phyloP scores from a whole-genome alignment of 2,888 invertebrate genomes.

The Sthenelais limicola region DNA sequence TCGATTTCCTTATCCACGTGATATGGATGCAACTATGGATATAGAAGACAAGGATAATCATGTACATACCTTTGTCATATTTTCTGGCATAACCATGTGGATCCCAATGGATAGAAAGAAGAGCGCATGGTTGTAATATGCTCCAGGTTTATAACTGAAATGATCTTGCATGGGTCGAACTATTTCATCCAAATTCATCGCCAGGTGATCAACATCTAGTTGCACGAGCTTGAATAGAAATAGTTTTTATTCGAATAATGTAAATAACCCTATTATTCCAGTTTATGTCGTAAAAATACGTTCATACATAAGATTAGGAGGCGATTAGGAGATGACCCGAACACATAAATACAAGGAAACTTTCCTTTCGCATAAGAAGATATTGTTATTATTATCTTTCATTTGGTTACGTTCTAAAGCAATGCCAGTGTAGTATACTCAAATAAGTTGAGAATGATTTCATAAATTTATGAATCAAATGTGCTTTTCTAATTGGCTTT shows the following conservation, averaged over 20 bases:
- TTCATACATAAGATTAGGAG: too few species aligned
- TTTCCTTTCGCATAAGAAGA: too few species aligned
- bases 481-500: too few species aligned
- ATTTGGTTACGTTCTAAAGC: conserved; percentile 21
- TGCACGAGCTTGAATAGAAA: conserved; percentile 74
- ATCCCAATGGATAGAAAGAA: conserved; percentile 85
- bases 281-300: too few species aligned
- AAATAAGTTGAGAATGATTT: neutral
- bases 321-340: neutral
- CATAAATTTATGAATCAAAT: neutral
- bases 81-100: conserved; percentile 78
- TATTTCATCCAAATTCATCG: conserved; percentile 77
- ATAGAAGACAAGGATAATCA: neutral
- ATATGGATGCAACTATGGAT: too few species aligned
- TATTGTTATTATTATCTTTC: neutral
- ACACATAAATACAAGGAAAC: too few species aligned
- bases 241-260: neutral
- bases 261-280: neutral
- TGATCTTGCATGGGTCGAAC: conserved; percentile 80
- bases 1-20: too few species aligned
- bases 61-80: conserved; percentile 72
- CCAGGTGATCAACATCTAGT: conserved; percentile 78
- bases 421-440: neutral
- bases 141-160: conserved; percentile 80
- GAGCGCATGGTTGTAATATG: conserved; percentile 84